Evolutionary conservation across 2,113 vertebrate genomes (phyloP), one percentile per base, ranked within the genome.

Genomic region (Grammomys surdaster): DNA sequence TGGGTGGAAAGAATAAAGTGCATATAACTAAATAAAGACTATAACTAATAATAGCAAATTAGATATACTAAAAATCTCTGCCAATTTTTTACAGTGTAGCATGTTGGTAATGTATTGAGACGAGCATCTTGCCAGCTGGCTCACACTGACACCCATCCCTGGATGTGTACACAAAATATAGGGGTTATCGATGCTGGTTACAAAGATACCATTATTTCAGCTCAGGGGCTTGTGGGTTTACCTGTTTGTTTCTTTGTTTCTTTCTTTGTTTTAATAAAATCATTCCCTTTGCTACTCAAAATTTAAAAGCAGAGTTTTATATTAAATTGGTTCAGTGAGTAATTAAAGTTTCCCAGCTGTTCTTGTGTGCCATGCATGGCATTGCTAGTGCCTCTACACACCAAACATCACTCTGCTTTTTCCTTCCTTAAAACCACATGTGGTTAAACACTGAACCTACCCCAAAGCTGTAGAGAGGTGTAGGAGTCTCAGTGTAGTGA

Each of bases 381-480:
- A 33, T 33, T 70, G 7, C 56, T 13, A 1, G 26, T 1, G 4
- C 73, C 69, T 51, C 46, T 17, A 2, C 6, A n/a, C 24, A 9
- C 40, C 60, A 28, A 80, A n/a, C 4, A 51, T 1, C 5, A 1
- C 13, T 69, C 36, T 10, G 2, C 22, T 8, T 31, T 63, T 60
- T 63, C 17, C 31, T n/a, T 54, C 19, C 33, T 16, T 36, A 40
- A 46, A 65, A 26, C 3, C 26, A 36, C 0, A 0, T 22, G n/a
- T 16, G 19, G 31, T 24, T 60, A 43, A 87, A 72, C 40, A 33
- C 17, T 3, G 0, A 0, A 9, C 48, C 51, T 43, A 8, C n/a
- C 28, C 8, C 14, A 3, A 1, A 4, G 43, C 40, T 2, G 2
- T 13, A 26, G 19, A 8, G 43, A 63, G 19, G 36, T 2, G 2